phyloP scores from a whole-genome alignment of 2,113 vertebrate species.

The Rhinoderma darwinii region DNA sequence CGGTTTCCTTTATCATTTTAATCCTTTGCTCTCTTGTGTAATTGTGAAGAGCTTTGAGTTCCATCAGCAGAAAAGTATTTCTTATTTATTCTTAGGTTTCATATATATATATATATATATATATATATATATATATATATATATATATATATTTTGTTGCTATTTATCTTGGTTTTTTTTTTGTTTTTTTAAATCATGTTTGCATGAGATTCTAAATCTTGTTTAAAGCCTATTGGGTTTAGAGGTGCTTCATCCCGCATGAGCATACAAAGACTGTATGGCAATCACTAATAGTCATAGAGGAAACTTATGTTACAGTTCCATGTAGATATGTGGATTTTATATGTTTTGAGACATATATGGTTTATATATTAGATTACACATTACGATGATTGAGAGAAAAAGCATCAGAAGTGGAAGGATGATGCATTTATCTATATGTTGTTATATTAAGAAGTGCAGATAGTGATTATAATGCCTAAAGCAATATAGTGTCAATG shows the following conservation, averaged over 20 bases:
- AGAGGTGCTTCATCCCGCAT: not conserved
- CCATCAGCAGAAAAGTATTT: slow-evolving; percentile 14
- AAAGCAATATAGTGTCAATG: not conserved
- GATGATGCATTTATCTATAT: not conserved
- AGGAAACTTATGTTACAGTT: not conserved
- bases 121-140: too few species aligned
- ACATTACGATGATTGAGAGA: not conserved
- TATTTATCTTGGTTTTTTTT: not conserved
- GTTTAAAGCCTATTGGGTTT: not conserved
- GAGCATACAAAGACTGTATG: not conserved
- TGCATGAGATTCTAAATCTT: not conserved
- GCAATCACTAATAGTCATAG: not conserved
- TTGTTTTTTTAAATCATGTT: not conserved
- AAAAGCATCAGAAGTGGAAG: not conserved
- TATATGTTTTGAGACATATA: not conserved
- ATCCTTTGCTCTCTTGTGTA: slow-evolving; percentile 33
- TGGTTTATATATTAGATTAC: not conserved
- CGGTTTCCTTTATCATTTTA: slow-evolving; percentile 41
- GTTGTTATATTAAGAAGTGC: not conserved
- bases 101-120: too few species aligned
- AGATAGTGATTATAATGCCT: not conserved
- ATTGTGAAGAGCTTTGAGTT: slow-evolving; percentile 31
- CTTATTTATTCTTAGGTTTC: slow-evolving; percentile 6
- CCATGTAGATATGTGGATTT: not conserved
- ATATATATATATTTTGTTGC: not conserved